Evolutionary conservation across 2,797 vertebrate species (phyloP).

Genomic region (Poecilia picta): DNA sequence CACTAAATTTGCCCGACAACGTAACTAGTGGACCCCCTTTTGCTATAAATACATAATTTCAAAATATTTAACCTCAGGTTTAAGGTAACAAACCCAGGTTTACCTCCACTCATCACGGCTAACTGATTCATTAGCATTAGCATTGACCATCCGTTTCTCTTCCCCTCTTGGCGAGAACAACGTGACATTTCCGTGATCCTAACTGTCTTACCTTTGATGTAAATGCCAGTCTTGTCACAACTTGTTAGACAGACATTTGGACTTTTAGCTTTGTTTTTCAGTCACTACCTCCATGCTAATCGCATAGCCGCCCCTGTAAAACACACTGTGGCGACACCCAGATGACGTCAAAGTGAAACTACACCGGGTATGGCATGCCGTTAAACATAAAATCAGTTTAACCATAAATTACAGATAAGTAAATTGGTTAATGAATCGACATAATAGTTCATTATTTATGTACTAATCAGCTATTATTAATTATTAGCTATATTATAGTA

Average conservation of each 20-base stretch:
- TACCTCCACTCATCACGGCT: background rate
- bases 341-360: conserved; percentile 9
- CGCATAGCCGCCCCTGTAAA: background rate
- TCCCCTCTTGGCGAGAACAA: background rate
- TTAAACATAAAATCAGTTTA: no score
- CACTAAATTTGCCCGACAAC: background rate
- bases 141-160: background rate
- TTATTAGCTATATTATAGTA: no score
- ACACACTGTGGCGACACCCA: background rate
- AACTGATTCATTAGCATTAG: background rate
- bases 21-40: background rate
- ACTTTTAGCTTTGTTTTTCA: conserved; percentile 24
- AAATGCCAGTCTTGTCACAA: conserved; percentile 14
- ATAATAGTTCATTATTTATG: no score
- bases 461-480: no score
- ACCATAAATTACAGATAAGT: no score
- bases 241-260: background rate
- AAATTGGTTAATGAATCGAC: no score
- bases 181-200: accelerated
- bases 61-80: background rate
- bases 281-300: conserved; percentile 19
- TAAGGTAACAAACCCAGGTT: background rate
- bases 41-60: background rate
- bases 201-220: conserved; percentile 42
- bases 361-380: no score